phyloP scores from a whole-genome alignment of 37 sponge, comb jelly and placozoan species.

The Tethya wilhelma region DNA sequence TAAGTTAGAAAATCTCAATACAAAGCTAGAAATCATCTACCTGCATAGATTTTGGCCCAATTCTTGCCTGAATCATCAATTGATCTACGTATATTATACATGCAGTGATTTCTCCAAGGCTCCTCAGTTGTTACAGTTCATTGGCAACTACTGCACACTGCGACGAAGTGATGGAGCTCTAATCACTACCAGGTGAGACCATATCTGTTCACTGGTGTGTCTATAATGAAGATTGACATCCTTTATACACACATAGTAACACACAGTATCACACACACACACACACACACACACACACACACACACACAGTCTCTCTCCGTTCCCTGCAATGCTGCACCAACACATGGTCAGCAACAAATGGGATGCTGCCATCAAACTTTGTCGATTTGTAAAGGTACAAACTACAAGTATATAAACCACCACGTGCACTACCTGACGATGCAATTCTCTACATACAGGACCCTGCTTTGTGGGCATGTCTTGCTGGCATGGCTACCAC shows the following conservation, averaged over 20 bases:
- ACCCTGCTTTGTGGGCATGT: conserved; percentile 92
- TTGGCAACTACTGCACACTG: conserved; percentile 79
- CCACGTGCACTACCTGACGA: not conserved
- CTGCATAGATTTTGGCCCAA: not conserved
- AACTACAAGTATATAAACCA: not conserved
- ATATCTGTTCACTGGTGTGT: not conserved
- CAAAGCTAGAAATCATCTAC: too few relatives aligned
- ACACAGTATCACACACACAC: too few relatives aligned
- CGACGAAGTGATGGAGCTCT: conserved; percentile 90
- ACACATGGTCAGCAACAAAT: conserved; percentile 39
- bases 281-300: too few relatives aligned
- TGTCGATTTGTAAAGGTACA: conserved; percentile 93
- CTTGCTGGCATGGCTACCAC: conserved; percentile 89
- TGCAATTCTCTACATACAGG: conserved; percentile 47
- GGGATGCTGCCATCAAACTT: conserved; percentile 78
- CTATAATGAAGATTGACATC: not conserved
- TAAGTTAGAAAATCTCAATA: not conserved
- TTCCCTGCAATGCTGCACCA: conserved; percentile 91
- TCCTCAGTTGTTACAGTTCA: conserved; percentile 81
- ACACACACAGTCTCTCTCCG: conserved; percentile 69
- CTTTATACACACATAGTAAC: too few relatives aligned
- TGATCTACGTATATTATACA: not conserved
- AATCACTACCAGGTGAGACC: conserved; percentile 76
- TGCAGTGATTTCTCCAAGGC: conserved; percentile 86
- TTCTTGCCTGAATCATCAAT: not conserved